Conservation (phyloP, 2,888 invertebrate genomes). For the Drosophila phalerata region DNA sequence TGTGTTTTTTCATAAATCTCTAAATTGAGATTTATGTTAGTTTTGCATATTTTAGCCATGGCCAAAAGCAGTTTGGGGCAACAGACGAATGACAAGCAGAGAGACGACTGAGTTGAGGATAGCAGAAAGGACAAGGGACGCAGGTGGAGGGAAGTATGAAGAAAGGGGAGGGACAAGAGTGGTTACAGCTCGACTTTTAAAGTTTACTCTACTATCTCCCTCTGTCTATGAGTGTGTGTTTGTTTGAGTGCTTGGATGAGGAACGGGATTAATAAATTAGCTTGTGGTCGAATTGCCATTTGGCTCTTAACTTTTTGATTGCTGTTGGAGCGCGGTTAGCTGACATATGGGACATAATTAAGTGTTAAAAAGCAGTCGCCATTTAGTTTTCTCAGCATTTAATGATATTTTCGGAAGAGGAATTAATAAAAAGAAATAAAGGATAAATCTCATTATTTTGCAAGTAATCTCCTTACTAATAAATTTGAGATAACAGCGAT, state of each 20-base stretch:
- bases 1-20: conserved; percentile 78
- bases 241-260: conserved; percentile 23
- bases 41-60: conserved; percentile 80
- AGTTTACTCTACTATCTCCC: conserved; percentile 44
- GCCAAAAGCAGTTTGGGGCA: conserved; percentile 69
- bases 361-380: conserved; percentile 40
- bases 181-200: conserved; percentile 61
- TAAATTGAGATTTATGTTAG: conserved; percentile 81
- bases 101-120: conserved; percentile 20
- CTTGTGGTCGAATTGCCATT: conserved; percentile 78
- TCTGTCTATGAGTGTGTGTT: conserved; percentile 3
- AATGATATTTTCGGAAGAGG: conserved; percentile 4
- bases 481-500: background rate
- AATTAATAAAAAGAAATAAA: background rate
- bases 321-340: conserved; percentile 61
- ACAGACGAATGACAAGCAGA: conserved; percentile 34
- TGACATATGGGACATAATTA: conserved; percentile 76
- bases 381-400: conserved; percentile 9
- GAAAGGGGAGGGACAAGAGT: conserved; percentile 26
- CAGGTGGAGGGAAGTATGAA: conserved; percentile 6
- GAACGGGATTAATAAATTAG: conserved; percentile 76
- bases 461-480: background rate
- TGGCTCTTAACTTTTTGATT: conserved; percentile 79
- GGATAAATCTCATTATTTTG: too few species aligned
- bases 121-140: conserved; percentile 10